Base-by-base conservation (phyloP, 2,113 vertebrate genomes). In the Tauraco erythrolophus region DNA sequence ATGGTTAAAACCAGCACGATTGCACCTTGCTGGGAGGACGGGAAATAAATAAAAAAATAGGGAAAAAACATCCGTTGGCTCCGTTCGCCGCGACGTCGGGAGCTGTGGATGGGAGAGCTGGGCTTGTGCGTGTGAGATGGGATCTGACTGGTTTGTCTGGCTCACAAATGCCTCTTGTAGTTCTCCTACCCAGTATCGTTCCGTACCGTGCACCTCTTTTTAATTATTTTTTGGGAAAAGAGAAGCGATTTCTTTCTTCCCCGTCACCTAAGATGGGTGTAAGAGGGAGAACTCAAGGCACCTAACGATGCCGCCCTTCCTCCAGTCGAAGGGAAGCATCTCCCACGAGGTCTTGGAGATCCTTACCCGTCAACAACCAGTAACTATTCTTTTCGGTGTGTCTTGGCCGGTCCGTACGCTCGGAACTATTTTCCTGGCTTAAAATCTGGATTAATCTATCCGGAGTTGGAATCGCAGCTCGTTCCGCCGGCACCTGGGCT, bases 151-250 rank as follows among this genome's bases (percentile, higher is more conserved):
- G n/a, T n/a, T n/a, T n/a, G 2, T 25, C n/a, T 16, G 31, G 22
- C 19, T 25, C 33, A 51, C 21, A 53, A 65, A 46, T 8, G 11
- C 50, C 18, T 21, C 64, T 25, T 4, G 72, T 45, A 19, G 22
- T 8, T 41, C 28, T 77, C n/a, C 39, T 24, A 2, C 12, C 0
- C 0, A 3, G 21, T 7, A 19, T 60, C 6, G 0, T 28, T n/a
- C 72, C 2, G 0, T 9, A 22, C 43, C 1, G 1, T 39, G 6
- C 23, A 1, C 43, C 8, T 28, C 4, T 12, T 5, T 51, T 31
- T 33, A n/a, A n/a, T n/a, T n/a, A n/a, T n/a, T 21, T 31, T 71
- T 61, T 39, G 5, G 41, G 27, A 33, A n/a, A 23, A 23, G 30
- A 31, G 16, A 22, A 71, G 65, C 51, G 46, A 4, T 8, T 2